Conservation (phyloP, 2,888 invertebrate genomes). For the Monopis laevigella region DNA sequence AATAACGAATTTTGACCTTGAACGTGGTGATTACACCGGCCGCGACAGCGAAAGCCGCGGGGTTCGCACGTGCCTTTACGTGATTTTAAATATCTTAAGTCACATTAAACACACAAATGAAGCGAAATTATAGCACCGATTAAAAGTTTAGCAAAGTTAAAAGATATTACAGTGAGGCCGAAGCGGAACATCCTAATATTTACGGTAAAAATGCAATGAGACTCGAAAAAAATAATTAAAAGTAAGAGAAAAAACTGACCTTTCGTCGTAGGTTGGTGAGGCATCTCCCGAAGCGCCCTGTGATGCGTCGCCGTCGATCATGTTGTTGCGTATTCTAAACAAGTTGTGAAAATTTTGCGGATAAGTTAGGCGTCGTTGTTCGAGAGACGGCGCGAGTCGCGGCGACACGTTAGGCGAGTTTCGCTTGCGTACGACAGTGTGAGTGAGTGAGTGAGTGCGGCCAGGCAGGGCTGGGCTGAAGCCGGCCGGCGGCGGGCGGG, state of each 20-base stretch:
- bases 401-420: conserved; percentile 11
- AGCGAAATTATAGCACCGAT: too few relatives aligned
- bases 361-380: too few relatives aligned
- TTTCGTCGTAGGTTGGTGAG: conserved; percentile 48
- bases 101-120: too few relatives aligned
- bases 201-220: not conserved
- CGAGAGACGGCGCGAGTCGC: conserved; percentile 9
- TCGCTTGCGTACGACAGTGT: conserved; percentile 17
- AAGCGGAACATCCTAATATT: not conserved
- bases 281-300: conserved; percentile 44
- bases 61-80: conserved; percentile 4
- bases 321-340: too few relatives aligned
- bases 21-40: conserved; percentile 7
- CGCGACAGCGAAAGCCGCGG: not conserved
- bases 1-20: conserved; percentile 5
- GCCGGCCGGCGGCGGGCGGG: conserved; percentile 33
- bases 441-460: conserved; percentile 19
- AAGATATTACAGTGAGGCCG: too few relatives aligned
- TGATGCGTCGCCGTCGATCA: conserved; percentile 50
- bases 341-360: too few relatives aligned
- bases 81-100: too few relatives aligned
- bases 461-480: not conserved
- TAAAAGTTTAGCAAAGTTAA: too few relatives aligned
- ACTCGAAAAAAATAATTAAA: not conserved
- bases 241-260: conserved; percentile 32